phyloP scores from a whole-genome alignment of 2,888 invertebrate species.

The Diarsia mendica region DNA sequence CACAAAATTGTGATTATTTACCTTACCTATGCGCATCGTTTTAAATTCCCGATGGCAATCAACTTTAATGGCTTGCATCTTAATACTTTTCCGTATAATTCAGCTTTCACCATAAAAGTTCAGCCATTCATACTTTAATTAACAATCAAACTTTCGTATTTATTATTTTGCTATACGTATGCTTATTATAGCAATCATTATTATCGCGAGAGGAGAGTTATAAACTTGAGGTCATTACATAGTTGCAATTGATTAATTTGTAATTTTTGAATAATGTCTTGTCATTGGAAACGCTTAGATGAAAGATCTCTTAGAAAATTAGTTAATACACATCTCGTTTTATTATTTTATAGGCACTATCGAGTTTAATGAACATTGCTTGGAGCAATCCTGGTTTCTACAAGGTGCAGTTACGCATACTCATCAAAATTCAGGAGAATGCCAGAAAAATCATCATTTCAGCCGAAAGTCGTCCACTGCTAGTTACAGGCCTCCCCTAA shows the following conservation, averaged over 20 bases:
- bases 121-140: slow-evolving; percentile 32
- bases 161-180: slow-evolving; percentile 40
- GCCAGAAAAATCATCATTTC: no score
- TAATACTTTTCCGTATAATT: slow-evolving; percentile 31
- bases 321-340: not conserved
- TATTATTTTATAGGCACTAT: not conserved
- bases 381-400: not conserved
- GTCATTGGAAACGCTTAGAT: slow-evolving; percentile 10
- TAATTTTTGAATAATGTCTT: slow-evolving; percentile 8
- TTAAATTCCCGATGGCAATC: slow-evolving; percentile 23
- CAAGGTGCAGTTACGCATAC: no score
- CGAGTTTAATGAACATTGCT: not conserved
- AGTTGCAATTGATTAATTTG: slow-evolving; percentile 27
- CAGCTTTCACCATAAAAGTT: slow-evolving; percentile 42
- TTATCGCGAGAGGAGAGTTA: slow-evolving; percentile 29
- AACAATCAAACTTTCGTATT: slow-evolving; percentile 42
- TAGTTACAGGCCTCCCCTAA: no score
- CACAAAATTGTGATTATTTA: slow-evolving; percentile 29
- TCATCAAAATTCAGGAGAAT: no score
- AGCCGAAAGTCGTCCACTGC: no score
- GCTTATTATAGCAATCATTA: slow-evolving; percentile 21
- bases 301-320: not conserved
- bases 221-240: slow-evolving; percentile 15
- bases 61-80: slow-evolving; percentile 32
- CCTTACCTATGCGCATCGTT: slow-evolving; percentile 12